Evolutionary conservation across 2,113 vertebrate species (phyloP), one percentile per base, ranked within the genome.

Genomic region (Pygoscelis antarcticus): DNA sequence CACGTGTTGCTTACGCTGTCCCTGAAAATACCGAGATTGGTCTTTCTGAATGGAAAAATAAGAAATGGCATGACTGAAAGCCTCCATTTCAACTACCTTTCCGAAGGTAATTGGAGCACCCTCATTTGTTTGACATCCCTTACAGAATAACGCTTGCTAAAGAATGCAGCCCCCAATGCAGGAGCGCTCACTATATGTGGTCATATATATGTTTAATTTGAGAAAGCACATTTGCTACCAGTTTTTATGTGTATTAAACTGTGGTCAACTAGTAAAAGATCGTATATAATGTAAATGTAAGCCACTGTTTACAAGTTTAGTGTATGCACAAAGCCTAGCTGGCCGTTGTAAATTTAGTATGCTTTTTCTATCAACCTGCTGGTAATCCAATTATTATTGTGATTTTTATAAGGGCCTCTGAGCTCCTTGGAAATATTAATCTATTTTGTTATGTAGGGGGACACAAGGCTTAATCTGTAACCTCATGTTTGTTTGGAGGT

Each of bases 21-120:
- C 54, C 74, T 91, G 81, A 71, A 76, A 83, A 58, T 65, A 79
- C 47, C n/a, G 83, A 57, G 69, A 8, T 16, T 58, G n/a, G 22
- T 65, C 36, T 92, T 93, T 90, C n/a, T 75, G 85, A 46, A 54
- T 42, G 26, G 69, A 84, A 88, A 88, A 83, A 64, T 18, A 69
- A 77, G 87, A 40, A 61, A 30, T 13, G 9, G 47, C 44, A 6
- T 36, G 17, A 64, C 34, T 1, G 3, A 83, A 60, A 44, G 18
- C 10, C 22, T 76, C 64, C 13, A 2, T 40, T 55, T 61, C 22
- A 22, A 4, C 42, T 47, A 21, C 26, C 15, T 36, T 79, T 51
- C 38, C 6, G 1, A 44, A 62, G 36, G 25, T 51, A 62, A 26
- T 26, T 7, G 40, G 12, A 10, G 20, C 20, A 13, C 60, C n/a